These are phyloP conservation scores for Atherinomorus stipes DNA, from an alignment of 2,113 vertebrate genomes.

Conservation along the genomic window DNA sequence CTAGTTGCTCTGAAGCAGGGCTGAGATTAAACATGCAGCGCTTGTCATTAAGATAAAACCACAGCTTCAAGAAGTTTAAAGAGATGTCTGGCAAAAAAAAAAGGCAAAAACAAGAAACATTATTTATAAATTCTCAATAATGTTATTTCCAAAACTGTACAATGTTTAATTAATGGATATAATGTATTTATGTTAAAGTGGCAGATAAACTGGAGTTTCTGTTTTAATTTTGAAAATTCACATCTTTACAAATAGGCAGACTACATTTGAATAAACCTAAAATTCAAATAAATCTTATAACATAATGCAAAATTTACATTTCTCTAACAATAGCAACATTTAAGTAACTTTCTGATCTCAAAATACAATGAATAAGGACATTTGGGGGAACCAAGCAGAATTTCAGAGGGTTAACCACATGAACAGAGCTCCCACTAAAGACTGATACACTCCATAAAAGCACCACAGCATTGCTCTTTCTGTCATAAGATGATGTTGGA, in stretches of 20 bases:
- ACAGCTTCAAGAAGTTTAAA: neutral
- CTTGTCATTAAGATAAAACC: neutral
- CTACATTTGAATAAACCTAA: neutral
- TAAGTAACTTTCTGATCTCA: no score
- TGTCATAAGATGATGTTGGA: conserved; percentile 28
- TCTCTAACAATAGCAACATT: no score
- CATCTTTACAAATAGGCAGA: neutral
- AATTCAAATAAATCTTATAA: no score
- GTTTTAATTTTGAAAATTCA: neutral
- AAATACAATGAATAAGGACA: no score
- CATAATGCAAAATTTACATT: no score
- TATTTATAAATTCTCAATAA: no score
- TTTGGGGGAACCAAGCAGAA: neutral
- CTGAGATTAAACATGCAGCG: neutral
- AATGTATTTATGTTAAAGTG: neutral
- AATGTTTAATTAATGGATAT: neutral
- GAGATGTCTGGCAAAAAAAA: no score
- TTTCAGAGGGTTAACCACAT: neutral
- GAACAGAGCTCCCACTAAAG: neutral
- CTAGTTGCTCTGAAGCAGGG: no score
- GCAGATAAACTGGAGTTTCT: neutral
- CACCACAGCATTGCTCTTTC: neutral
- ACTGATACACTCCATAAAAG: conserved; percentile 4
- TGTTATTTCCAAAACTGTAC: no score
- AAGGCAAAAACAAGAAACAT: neutral